Conservation (phyloP, 2,113 vertebrate species). For the Oreocharis arfaki region DNA sequence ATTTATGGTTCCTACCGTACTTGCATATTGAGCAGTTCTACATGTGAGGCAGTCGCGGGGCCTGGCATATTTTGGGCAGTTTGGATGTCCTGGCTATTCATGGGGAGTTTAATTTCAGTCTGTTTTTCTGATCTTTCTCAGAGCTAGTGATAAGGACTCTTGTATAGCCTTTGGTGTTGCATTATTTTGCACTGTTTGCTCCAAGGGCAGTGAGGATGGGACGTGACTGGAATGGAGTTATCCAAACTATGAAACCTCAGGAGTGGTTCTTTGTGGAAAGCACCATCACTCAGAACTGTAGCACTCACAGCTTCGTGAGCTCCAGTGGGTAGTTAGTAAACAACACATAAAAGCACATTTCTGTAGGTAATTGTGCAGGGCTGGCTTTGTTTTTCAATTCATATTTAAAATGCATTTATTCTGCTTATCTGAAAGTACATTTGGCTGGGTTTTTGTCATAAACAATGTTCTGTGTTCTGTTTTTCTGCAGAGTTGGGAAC, state of each 20-base stretch:
- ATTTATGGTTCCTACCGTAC: background rate
- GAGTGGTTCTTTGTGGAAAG: background rate
- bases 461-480: background rate
- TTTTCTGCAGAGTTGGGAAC: slow-evolving; percentile 79
- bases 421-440: background rate
- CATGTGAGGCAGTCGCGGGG: background rate
- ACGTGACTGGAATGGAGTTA: background rate
- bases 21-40: background rate
- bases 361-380: accelerated
- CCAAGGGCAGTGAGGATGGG: background rate
- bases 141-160: background rate
- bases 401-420: background rate
- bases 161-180: background rate
- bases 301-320: background rate
- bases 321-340: background rate
- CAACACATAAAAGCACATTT: background rate
- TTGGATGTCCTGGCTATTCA: background rate
- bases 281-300: background rate
- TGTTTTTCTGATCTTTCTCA: background rate
- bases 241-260: background rate
- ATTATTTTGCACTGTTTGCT: background rate
- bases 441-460: background rate
- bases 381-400: background rate
- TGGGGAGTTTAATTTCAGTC: background rate
- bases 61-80: background rate